Conservation (phyloP, 2,797 vertebrate genomes). For the Karalla daura region DNA sequence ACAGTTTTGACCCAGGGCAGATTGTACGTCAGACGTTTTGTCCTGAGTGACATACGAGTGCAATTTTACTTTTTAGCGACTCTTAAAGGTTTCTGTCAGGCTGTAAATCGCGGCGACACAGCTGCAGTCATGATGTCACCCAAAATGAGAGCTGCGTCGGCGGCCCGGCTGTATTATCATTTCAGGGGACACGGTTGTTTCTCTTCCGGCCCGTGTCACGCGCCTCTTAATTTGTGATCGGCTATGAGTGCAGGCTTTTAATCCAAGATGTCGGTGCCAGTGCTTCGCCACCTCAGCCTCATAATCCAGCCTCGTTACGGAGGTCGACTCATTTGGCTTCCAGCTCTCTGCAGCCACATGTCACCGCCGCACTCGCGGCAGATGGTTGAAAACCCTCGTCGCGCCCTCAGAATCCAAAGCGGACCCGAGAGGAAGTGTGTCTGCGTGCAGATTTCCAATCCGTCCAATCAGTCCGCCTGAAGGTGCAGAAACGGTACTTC, state of each 20-base stretch:
- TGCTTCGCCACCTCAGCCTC: not conserved
- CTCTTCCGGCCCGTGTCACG: not conserved
- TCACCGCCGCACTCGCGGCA: not conserved
- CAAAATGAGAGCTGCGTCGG: not conserved
- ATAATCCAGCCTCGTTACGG: constrained; percentile 8
- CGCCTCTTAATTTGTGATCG: not conserved
- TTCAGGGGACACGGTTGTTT: not conserved
- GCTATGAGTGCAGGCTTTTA: not conserved
- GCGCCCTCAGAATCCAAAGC: not conserved
- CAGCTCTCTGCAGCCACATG: not conserved
- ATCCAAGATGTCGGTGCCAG: not conserved
- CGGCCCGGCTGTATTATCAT: not conserved
- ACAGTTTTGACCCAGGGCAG: constrained; percentile 6
- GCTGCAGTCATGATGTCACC: not conserved
- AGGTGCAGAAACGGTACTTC: not conserved
- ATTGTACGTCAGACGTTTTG: constrained; percentile 27
- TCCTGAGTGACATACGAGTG: not conserved
- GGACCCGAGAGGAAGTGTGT: not conserved
- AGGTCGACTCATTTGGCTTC: not conserved
- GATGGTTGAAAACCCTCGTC: not conserved
- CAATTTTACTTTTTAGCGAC: not conserved
- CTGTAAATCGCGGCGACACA: not conserved
- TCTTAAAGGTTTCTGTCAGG: not conserved
- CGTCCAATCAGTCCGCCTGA: not conserved
- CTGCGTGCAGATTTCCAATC: not conserved